Percentiles rank a stretch among this genome's conserved stretches.
Conservation (phyloP, 2,113 vertebrate species). For the Microcebus ravelobensis region DNA sequence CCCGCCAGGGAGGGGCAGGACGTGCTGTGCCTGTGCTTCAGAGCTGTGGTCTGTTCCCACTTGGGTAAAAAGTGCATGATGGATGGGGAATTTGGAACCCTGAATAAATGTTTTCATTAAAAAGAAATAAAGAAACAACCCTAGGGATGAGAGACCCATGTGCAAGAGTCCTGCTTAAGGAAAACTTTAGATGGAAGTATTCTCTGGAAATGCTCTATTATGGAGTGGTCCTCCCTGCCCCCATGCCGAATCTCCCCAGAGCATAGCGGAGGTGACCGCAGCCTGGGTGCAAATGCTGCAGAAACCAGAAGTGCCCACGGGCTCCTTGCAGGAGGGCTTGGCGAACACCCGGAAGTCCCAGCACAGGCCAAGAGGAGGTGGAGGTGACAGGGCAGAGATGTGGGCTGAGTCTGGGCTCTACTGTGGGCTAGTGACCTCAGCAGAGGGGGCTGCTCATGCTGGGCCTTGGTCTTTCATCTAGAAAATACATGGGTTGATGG, state of each 20-base stretch:
- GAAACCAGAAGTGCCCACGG: fast-evolving
- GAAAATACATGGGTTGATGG: fast-evolving
- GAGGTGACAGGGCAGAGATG: background rate
- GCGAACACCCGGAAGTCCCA: fast-evolving
- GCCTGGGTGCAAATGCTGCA: no score
- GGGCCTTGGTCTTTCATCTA: fast-evolving
- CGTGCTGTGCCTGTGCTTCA: fast-evolving
- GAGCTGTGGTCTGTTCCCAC: background rate
- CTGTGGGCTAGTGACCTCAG: fast-evolving
- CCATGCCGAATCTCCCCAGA: fast-evolving
- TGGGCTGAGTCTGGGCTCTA: background rate
- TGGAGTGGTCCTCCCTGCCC: fast-evolving
- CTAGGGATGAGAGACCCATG: fast-evolving
- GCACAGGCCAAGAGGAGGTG: background rate
- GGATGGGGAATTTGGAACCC: background rate
- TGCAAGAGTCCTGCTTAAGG: background rate
- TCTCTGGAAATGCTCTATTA: background rate
- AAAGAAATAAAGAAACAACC: background rate
- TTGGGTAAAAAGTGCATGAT: background rate
- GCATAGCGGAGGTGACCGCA: background rate
- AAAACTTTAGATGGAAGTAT: background rate
- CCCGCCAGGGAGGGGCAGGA: background rate
- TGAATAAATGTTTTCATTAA: background rate
- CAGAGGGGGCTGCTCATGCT: fast-evolving
- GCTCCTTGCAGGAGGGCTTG: background rate